These are phyloP conservation scores for Triplophysa rosa DNA, from an alignment of 2,113 vertebrate genomes.

Conservation along the genomic window DNA sequence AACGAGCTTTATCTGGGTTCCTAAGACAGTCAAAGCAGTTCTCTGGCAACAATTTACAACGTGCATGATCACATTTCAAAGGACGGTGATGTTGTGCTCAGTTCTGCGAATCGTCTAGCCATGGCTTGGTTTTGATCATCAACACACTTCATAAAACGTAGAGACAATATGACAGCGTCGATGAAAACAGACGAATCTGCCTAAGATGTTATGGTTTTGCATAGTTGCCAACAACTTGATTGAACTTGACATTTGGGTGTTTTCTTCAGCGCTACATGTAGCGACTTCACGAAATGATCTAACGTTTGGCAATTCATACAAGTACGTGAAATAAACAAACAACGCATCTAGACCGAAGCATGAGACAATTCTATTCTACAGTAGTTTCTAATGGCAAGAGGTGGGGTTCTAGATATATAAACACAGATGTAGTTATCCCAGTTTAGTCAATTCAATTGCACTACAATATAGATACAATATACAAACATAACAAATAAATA, in stretches of 20 bases:
- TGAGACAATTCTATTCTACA: slow-evolving; percentile 66
- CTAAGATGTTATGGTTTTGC: slow-evolving; percentile 36
- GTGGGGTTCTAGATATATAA: slow-evolving; percentile 69
- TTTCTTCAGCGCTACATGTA: slow-evolving; percentile 20
- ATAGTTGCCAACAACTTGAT: slow-evolving; percentile 23
- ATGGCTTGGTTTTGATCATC: slow-evolving; percentile 20
- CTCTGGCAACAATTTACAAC: slow-evolving; percentile 21
- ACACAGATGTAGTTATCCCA: slow-evolving; percentile 70
- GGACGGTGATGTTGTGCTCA: not conserved
- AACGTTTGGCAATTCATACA: slow-evolving; percentile 11
- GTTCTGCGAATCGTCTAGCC: slow-evolving; percentile 12
- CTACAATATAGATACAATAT: slow-evolving; percentile 57
- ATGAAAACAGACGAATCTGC: slow-evolving; percentile 31
- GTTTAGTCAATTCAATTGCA: slow-evolving; percentile 74
- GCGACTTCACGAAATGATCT: slow-evolving; percentile 32
- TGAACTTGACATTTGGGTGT: slow-evolving; percentile 5
- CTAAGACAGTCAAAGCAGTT: slow-evolving; percentile 23
- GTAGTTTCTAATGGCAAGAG: slow-evolving; percentile 76
- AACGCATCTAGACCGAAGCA: slow-evolving; percentile 48
- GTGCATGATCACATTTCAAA: slow-evolving; percentile 31
- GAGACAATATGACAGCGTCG: not conserved
- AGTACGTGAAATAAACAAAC: slow-evolving; percentile 27
- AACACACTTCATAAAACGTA: not conserved
- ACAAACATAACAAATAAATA: slow-evolving; percentile 77
- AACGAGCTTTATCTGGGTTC: not conserved